Evolutionary conservation across 2,888 invertebrate genomes (phyloP).

Genomic region (Craniophora ligustri): DNA sequence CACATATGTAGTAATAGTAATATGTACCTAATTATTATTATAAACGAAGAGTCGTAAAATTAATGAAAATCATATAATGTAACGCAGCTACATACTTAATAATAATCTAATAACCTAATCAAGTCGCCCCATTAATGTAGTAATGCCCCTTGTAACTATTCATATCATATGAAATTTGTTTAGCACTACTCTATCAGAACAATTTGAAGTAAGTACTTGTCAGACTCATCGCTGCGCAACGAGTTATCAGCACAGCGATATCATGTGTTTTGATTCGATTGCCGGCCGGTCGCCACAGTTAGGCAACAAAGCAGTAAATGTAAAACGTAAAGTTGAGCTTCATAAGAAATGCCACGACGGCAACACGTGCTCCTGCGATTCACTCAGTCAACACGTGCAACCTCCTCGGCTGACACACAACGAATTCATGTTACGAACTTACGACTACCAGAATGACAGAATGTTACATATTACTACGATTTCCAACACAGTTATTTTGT

Average conservation of each 20-base stretch:
- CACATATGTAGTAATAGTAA: too few relatives aligned
- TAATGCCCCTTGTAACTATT: too few relatives aligned
- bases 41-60: too few relatives aligned
- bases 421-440: conserved; percentile 44
- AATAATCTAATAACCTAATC: too few relatives aligned
- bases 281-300: conserved; percentile 55
- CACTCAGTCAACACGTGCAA: conserved; percentile 70
- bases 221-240: conserved; percentile 38
- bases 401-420: conserved; percentile 31
- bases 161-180: not conserved
- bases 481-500: conserved; percentile 12
- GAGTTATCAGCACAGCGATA: conserved; percentile 58
- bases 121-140: too few relatives aligned
- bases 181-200: conserved; percentile 20
- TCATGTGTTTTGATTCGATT: conserved; percentile 53
- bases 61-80: too few relatives aligned
- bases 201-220: conserved; percentile 36
- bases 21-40: too few relatives aligned
- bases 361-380: conserved; percentile 64
- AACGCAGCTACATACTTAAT: too few relatives aligned
- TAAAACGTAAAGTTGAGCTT: conserved; percentile 49
- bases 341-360: conserved; percentile 66
- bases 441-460: conserved; percentile 40
- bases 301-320: conserved; percentile 56
- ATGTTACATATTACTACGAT: conserved; percentile 26